Evolutionary conservation across 2,797 vertebrate genomes (phyloP).

Genomic region (Vireo griseus): DNA sequence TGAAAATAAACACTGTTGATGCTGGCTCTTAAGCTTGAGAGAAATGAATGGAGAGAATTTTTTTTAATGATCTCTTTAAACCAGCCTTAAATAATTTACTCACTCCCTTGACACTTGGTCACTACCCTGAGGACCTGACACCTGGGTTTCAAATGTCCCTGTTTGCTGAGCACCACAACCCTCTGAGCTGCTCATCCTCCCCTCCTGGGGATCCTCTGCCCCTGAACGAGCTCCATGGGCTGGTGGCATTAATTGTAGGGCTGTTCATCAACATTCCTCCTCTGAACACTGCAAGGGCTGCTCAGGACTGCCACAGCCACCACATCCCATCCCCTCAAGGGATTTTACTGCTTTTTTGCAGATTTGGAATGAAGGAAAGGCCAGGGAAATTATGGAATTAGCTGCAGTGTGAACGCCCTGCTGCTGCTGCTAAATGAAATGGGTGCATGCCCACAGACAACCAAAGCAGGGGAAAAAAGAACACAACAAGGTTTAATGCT

Average conservation of each 20-base stretch:
- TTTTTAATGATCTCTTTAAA: neutral
- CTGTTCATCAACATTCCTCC: neutral
- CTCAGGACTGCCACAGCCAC: neutral
- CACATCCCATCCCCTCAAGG: neutral
- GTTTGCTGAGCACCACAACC: neutral
- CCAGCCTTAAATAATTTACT: neutral
- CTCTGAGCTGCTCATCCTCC: neutral
- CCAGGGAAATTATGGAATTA: neutral
- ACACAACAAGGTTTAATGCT: neutral
- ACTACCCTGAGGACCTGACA: neutral
- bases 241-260: neutral
- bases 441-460: neutral
- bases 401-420: neutral
- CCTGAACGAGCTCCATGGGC: fast-evolving
- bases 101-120: neutral
- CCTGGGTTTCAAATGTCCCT: neutral
- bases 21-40: neutral
- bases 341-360: neutral
- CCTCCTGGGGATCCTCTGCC: neutral
- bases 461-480: neutral
- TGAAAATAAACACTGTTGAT: neutral
- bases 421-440: neutral
- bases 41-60: neutral
- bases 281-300: neutral
- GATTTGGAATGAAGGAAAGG: neutral